A percentile compares a stretch with the other conserved stretches of the same genome.
phyloP scores from a whole-genome alignment of 2,888 invertebrate species.

The Caenorhabditis sinica region DNA sequence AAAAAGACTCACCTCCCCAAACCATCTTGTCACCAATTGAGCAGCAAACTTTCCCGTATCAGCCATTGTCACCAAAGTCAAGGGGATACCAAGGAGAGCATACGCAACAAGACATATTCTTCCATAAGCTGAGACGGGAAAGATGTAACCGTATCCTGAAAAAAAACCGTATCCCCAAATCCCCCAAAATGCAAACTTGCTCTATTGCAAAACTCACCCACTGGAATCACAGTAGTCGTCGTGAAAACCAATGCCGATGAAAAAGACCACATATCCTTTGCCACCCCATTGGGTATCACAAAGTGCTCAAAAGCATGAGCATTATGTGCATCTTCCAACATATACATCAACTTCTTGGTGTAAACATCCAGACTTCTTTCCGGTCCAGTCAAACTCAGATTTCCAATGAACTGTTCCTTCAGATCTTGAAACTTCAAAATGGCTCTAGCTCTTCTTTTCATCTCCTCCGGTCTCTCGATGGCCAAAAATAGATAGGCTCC shows the following conservation, averaged over 20 bases:
- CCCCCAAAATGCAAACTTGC: neutral
- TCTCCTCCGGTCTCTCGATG: conserved; percentile 70
- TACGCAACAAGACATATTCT: conserved; percentile 67
- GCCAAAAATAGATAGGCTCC: conserved; percentile 69
- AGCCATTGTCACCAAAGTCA: conserved; percentile 76
- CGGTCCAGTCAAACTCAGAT: conserved; percentile 8
- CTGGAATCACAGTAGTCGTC: conserved; percentile 78
- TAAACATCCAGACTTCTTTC: conserved; percentile 64
- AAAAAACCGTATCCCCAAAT: neutral
- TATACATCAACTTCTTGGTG: conserved; percentile 59
- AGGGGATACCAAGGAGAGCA: conserved; percentile 74
- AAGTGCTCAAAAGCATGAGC: conserved; percentile 65
- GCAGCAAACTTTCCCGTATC: conserved; percentile 76
- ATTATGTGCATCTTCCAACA: conserved; percentile 65
- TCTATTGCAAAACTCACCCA: conserved; percentile 63
- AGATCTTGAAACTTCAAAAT: conserved; percentile 49
- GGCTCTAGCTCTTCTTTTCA: conserved; percentile 56
- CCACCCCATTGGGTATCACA: conserved; percentile 33
- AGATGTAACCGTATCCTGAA: conserved; percentile 75
- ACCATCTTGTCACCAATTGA: conserved; percentile 70
- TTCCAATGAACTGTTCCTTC: conserved; percentile 57
- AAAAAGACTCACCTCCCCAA: conserved; percentile 61
- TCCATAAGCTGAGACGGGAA: conserved; percentile 66
- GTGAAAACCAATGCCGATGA: conserved; percentile 74
- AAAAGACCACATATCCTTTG: conserved; percentile 74